phyloP scores from a whole-genome alignment of 2,888 invertebrate genomes.

The Synanthedon formicaeformis region DNA sequence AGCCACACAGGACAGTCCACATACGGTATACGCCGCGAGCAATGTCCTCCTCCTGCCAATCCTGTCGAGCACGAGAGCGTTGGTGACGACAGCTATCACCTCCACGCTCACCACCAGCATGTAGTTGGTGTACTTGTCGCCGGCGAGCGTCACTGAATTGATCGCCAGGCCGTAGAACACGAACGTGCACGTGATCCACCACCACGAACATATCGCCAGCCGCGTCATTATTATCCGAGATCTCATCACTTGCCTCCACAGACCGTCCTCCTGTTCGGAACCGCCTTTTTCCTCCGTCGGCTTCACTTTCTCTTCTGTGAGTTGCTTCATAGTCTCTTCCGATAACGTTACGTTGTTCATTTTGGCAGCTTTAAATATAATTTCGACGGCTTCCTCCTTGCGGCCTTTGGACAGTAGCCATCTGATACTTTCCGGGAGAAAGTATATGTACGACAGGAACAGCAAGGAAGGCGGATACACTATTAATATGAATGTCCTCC shows the following conservation, averaged over 20 bases:
- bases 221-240: slow-evolving; percentile 55
- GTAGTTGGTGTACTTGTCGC: slow-evolving; percentile 83
- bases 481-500: slow-evolving; percentile 77
- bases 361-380: slow-evolving; percentile 73
- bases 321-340: slow-evolving; percentile 51
- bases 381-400: slow-evolving; percentile 74
- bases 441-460: slow-evolving; percentile 75
- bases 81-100: slow-evolving; percentile 77
- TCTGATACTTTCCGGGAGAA: slow-evolving; percentile 81
- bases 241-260: slow-evolving; percentile 42
- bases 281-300: slow-evolving; percentile 24
- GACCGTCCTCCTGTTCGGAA: slow-evolving; percentile 23
- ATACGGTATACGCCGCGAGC: slow-evolving; percentile 69
- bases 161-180: slow-evolving; percentile 85
- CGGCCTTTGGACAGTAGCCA: slow-evolving; percentile 81
- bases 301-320: slow-evolving; percentile 44
- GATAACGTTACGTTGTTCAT: slow-evolving; percentile 68
- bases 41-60: slow-evolving; percentile 74
- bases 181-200: slow-evolving; percentile 84
- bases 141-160: slow-evolving; percentile 80
- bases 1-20: slow-evolving; percentile 62
- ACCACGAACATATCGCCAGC: slow-evolving; percentile 62
- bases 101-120: slow-evolving; percentile 77
- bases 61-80: slow-evolving; percentile 73
- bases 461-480: slow-evolving; percentile 78